Evolutionary conservation across 2,888 invertebrate species (phyloP), one percentile per base, ranked within the genome.

Genomic region (Operophtera brumata): DNA sequence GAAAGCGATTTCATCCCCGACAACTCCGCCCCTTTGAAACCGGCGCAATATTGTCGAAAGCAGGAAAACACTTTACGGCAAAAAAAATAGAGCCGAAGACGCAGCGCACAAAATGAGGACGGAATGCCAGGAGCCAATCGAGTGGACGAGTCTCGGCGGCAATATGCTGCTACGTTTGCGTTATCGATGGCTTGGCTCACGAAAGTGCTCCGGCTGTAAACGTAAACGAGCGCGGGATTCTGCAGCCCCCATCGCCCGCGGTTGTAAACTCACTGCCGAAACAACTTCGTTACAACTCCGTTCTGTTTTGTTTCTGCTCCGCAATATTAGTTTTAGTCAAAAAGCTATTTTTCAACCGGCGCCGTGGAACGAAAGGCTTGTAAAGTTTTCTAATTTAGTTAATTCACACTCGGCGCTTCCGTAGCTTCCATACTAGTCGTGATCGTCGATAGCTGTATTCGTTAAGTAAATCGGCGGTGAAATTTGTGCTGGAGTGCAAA

Each of bases 261-360:
- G 85, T 75, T 77, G 77, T 79, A 84, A 85, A 84, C 84, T 78
- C 68, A 65, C 61, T 77, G 79, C 71, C 76, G 76, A 79, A 85
- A 86, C 86, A 89, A 90, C 84, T 86, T 89, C 82, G 86, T 86
- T 86, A 86, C 86, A 84, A 83, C 85, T 82, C 82, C 70, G 73
- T 73, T 71, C 73, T 82, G 84, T 86, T 86, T 85, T 84, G 85
- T 87, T 87, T 84, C 80, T 75, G 77, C 75, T 69, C 76, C 75
- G 81, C 82, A 83, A 87, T 90, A 90, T 90, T 90, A 89, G 90
- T 89, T 90, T 87, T 83, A 82, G 86, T 78, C 85, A 82, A 84
- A 87, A 85, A 84, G 87, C 85, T 84, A 88, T 89, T 88, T 89
- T 89, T 89, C 86, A 87, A 80, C 25, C 46, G 35, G 73, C 77